Evolutionary conservation across 2,797 vertebrate genomes (phyloP), one percentile per base, ranked within the genome.

Genomic region (Sebastes dallii): DNA sequence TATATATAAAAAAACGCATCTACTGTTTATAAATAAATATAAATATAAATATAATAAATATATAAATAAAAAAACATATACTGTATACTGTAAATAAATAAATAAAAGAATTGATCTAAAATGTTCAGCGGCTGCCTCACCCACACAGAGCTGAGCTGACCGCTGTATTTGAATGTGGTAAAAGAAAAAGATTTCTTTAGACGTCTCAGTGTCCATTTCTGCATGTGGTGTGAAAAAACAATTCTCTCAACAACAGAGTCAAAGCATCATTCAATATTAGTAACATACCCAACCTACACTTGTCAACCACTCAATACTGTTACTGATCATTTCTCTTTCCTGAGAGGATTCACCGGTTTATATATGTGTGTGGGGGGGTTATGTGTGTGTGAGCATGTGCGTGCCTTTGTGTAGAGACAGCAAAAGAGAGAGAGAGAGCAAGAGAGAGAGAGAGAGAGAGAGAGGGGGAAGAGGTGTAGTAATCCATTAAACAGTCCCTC

Each of bases 401-500:
- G 27, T 69, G 76, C 39, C 25, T 86, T 85, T 85, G 81, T 88
- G 75, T 71, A 70, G 60, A 86, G 68, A 81, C 52, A 77, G 75
- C 62, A 34, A 64, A 22, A 64, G 32, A 64, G 60, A 34, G 11
- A 58, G 61, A 58, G 61, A 65, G 39, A 42, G 39, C 13, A 5
- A 42, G 39, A 62, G 30, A 60, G 80, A 89, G 87, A 42, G 39
- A 62, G 30, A 60, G 80, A 89, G 87, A 36, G 30, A 24, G 32
- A 46, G n/a, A 74, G 66, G 67, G 58, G 18, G 46, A 50, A 88
- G 80, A 87, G 88, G 89, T 88, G 89, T 90, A 91, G 90, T 91
- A 94, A 95, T 95, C 95, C 91, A 94, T 95, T 95, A 95, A 95
- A 93, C 89, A 87, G 77, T 90, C 87, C 86, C 82, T 91, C 94